Conservation (phyloP, 2,888 invertebrate genomes). For the Xestia sexstrigata region DNA sequence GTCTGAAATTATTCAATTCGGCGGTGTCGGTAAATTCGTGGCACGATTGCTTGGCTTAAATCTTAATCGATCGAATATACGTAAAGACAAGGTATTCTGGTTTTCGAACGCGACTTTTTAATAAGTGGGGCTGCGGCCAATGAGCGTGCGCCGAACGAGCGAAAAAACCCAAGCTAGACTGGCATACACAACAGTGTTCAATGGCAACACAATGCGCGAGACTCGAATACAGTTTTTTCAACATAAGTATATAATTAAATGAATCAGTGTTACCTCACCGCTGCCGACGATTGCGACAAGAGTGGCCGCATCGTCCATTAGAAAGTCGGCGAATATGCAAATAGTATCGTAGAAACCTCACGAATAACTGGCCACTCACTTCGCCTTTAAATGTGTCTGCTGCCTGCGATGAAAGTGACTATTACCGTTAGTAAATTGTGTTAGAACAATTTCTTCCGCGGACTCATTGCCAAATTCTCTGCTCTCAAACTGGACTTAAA, state of each 20-base stretch:
- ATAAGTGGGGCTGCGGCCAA: constrained; percentile 76
- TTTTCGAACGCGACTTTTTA: constrained; percentile 80
- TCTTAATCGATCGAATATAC: constrained; percentile 76
- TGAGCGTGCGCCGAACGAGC: constrained; percentile 73
- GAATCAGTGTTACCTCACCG: constrained; percentile 89
- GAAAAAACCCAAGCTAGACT: constrained; percentile 79
- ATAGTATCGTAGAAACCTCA: constrained; percentile 91
- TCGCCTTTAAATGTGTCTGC: constrained; percentile 89
- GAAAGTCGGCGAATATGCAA: constrained; percentile 91
- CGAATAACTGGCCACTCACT: constrained; percentile 90
- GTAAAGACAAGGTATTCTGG: constrained; percentile 81
- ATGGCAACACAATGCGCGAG: constrained; percentile 84
- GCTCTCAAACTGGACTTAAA: constrained; percentile 60
- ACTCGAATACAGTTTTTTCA: constrained; percentile 81
- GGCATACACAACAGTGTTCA: constrained; percentile 75
- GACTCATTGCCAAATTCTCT: constrained; percentile 79
- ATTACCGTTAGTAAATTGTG: constrained; percentile 88
- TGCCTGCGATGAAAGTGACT: constrained; percentile 90
- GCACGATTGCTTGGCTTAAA: constrained; percentile 76
- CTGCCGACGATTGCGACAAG: constrained; percentile 88
- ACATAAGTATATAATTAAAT: constrained; percentile 86
- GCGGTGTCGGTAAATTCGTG: constrained; percentile 62
- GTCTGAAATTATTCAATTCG: constrained; percentile 66
- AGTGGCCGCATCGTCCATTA: constrained; percentile 90
- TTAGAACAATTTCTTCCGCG: constrained; percentile 85